A percentile compares a stretch with the other conserved stretches of the same genome.
Conservation (phyloP, 1,140 invertebrate species). For the Pseudoatta argentina region DNA sequence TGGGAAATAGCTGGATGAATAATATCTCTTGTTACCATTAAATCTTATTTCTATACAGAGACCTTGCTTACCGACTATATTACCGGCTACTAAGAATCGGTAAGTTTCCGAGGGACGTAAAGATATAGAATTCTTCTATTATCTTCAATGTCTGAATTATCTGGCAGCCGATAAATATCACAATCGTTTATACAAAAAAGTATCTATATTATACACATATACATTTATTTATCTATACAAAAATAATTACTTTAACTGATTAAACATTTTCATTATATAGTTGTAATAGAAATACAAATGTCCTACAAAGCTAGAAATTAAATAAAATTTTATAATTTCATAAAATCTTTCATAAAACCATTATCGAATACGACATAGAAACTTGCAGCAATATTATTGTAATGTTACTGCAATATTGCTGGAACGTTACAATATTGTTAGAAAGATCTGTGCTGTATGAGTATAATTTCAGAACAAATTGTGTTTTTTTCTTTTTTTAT, state of each 20-base stretch:
- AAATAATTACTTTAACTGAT: neutral
- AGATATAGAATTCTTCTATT: slow-evolving; percentile 67
- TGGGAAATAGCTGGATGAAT: slow-evolving; percentile 49
- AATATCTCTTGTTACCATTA: slow-evolving; percentile 60
- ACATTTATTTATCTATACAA: neutral
- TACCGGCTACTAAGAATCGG: slow-evolving; percentile 71
- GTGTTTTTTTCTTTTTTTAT: neutral
- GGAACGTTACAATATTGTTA: no score
- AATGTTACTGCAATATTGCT: no score
- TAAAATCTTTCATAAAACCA: neutral
- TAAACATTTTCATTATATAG: neutral
- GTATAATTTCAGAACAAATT: neutral
- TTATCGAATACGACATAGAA: no score
- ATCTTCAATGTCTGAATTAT: slow-evolving; percentile 65
- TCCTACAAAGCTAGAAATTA: neutral
- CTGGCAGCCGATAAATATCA: neutral
- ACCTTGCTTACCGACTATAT: slow-evolving; percentile 72
- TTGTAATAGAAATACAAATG: neutral
- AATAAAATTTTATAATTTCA: neutral
- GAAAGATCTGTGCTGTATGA: no score
- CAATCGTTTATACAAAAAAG: neutral
- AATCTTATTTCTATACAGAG: slow-evolving; percentile 26
- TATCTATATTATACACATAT: neutral
- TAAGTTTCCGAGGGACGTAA: slow-evolving; percentile 42
- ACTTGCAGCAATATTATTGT: no score